Evolutionary conservation across 1,140 invertebrate genomes (phyloP).

Genomic region (Zaprionus vittiger): DNA sequence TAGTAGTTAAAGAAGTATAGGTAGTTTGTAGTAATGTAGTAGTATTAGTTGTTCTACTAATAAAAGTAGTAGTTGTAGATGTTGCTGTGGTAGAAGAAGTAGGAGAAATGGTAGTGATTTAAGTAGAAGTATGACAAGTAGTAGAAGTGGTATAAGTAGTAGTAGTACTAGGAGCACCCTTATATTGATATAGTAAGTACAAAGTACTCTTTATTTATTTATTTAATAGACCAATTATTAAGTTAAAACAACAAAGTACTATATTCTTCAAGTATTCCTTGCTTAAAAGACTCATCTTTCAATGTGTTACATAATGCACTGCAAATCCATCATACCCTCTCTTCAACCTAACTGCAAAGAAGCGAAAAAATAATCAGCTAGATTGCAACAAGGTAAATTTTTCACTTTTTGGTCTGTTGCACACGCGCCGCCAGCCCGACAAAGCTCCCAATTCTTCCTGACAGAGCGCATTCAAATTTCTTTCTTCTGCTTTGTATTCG

Average conservation of each 20-base stretch:
- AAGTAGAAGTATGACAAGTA: no score
- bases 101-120: no score
- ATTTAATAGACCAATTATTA: no score
- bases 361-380: slow-evolving; percentile 28
- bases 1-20: neutral
- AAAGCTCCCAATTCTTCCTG: slow-evolving; percentile 63
- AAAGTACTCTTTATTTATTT: no score
- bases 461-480: slow-evolving; percentile 76
- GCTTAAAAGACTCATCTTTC: neutral
- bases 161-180: neutral
- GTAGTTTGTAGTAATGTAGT: neutral
- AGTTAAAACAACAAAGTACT: no score
- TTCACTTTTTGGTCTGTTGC: slow-evolving; percentile 67
- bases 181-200: neutral
- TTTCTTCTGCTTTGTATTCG: slow-evolving; percentile 15
- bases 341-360: neutral
- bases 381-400: slow-evolving; percentile 77
- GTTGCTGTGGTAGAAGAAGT: neutral
- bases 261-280: no score
- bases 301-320: neutral
- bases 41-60: neutral
- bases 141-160: neutral
- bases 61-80: neutral
- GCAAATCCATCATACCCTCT: neutral
- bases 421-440: slow-evolving; percentile 41